Evolutionary conservation across 2,797 vertebrate genomes (phyloP), one percentile per base, ranked within the genome.

Genomic region (Xenopus petersii): DNA sequence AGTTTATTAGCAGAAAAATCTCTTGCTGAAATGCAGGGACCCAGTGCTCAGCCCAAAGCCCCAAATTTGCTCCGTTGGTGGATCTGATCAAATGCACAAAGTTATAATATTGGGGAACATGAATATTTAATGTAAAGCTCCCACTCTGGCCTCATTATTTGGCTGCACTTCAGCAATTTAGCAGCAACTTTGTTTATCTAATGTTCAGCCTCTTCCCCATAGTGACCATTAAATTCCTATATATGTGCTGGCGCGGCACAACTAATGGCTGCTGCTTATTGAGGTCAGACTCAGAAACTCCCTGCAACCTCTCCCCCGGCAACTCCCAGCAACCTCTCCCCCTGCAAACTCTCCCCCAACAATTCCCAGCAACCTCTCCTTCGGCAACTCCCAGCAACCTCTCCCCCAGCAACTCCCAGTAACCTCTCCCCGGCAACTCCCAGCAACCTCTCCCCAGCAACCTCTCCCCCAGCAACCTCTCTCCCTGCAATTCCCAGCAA

Each of bases 121-220:
- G 86, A 88, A 89, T 88, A 81, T 88, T 89, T 89, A 85, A 89
- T 88, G 86, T 82, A 79, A 80, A 79, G 86, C 87, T 83, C 83
- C 83, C 81, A 82, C 87, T 84, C 83, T 80, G 9, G 65, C 83
- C 83, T 87, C 86, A 81, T 87, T 86, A 85, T 81, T 81, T 80
- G 84, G 84, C 81, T 80, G 81, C 7, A 49, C 82, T 86, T 86
- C 87, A 87, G 87, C 87, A 85, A 71, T 87, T 85, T 86, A 77
- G 78, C 10, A 65, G 81, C 21, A 56, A 70, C 71, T 67, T 82
- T 81, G 83, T 84, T 85, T 80, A 82, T 85, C 84, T 88, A 87
- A 87, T 86, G 85, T 62, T 83, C 79, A 2, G 73, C 81, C 83
- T 49, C 73, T 81, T 67, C 80, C 69, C 82, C 80, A 24, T 0